Evolutionary conservation across 2,797 vertebrate genomes (phyloP).

Genomic region (Amblyopsis hoosieri): DNA sequence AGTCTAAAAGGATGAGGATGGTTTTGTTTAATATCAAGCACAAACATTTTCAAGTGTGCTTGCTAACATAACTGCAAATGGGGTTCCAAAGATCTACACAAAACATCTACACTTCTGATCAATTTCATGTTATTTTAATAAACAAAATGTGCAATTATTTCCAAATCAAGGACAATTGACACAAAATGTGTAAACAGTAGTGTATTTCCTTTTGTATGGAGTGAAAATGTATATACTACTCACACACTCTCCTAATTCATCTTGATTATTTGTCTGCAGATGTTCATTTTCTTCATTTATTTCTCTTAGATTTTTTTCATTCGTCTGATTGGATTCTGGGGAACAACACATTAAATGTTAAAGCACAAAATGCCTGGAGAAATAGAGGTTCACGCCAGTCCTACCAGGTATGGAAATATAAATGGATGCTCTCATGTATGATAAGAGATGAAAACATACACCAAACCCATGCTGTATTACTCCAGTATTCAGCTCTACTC

Average conservation of each 20-base stretch:
- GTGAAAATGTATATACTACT: conserved; percentile 20
- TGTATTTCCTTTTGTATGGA: background rate
- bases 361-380: background rate
- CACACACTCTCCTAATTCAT: conserved; percentile 83
- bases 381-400: background rate
- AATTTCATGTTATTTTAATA: no score
- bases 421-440: background rate
- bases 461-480: no score
- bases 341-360: conserved; percentile 17
- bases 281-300: conserved; percentile 89
- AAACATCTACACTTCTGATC: no score
- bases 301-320: conserved; percentile 89
- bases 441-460: no score
- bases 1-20: no score
- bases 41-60: no score
- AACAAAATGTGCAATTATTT: no score
- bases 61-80: no score
- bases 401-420: background rate
- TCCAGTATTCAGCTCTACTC: no score
- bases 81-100: no score
- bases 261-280: conserved; percentile 83
- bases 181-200: background rate
- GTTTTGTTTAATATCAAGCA: no score
- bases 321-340: conserved; percentile 79
- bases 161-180: no score